Conservation (phyloP, 2,888 invertebrate species). For the Athalia cordata region DNA sequence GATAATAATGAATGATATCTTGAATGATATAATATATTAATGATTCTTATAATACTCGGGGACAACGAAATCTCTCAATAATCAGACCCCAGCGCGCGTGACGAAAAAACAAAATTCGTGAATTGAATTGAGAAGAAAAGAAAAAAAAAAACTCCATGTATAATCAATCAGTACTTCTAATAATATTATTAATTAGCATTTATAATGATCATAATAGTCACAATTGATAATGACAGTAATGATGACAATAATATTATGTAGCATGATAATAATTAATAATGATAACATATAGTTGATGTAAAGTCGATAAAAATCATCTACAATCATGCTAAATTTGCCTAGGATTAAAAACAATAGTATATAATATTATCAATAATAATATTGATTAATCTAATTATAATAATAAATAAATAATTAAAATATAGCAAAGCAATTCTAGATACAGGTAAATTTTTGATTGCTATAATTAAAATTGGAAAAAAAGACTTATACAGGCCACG, state of each 20-base stretch:
- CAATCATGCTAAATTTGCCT: conserved; percentile 61
- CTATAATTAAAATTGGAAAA: conserved; percentile 11
- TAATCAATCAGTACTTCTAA: conserved; percentile 43
- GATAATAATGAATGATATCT: conserved; percentile 71
- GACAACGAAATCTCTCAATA: conserved; percentile 50
- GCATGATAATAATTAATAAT: conserved; percentile 22
- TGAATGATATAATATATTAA: conserved; percentile 67
- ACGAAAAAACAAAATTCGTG: background rate
- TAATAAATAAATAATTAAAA: conserved; percentile 54
- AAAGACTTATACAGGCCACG: background rate
- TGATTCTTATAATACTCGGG: conserved; percentile 73
- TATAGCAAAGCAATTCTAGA: conserved; percentile 53
- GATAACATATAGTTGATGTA: conserved; percentile 48
- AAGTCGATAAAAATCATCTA: conserved; percentile 55
- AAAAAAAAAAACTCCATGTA: background rate
- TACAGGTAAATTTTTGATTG: conserved; percentile 34
- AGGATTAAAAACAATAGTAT: conserved; percentile 50
- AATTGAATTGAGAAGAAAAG: conserved; percentile 15
- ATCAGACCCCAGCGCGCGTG: conserved; percentile 47
- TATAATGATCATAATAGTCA: background rate
- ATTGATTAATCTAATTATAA: conserved; percentile 30
- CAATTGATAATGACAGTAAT: conserved; percentile 22
- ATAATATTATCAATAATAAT: conserved; percentile 52
- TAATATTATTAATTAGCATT: conserved; percentile 19
- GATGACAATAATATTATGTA: conserved; percentile 43